phyloP scores from a whole-genome alignment of 2,797 vertebrate genomes.

The Anguilla megastoma region DNA sequence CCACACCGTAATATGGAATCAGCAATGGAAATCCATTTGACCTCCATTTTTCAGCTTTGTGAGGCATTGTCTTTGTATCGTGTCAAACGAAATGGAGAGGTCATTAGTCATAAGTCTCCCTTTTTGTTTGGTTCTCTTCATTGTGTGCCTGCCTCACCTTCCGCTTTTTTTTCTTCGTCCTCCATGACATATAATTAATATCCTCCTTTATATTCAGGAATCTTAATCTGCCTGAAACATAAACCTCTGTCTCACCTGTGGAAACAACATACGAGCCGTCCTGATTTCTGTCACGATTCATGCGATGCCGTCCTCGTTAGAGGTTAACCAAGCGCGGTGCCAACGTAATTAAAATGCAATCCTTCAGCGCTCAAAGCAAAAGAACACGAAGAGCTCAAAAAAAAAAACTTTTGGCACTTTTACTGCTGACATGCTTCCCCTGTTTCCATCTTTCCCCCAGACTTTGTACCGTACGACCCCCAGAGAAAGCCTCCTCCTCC shows the following conservation, averaged over 20 bases:
- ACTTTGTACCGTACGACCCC: neutral
- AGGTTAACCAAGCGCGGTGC: constrained; percentile 10
- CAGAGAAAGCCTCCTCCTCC: neutral
- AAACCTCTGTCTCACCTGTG: constrained; percentile 12
- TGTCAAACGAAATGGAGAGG: neutral
- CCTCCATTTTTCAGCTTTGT: neutral
- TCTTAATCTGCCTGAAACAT: neutral
- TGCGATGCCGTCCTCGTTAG: neutral
- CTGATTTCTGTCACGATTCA: neutral
- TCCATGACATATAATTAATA: neutral
- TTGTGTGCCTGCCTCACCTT: neutral
- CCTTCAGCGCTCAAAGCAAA: neutral
- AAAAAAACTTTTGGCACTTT: constrained; percentile 11
- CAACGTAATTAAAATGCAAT: constrained; percentile 19
- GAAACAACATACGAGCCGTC: neutral
- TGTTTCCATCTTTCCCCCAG: neutral
- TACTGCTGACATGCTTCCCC: neutral
- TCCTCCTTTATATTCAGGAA: neutral
- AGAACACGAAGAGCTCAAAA: neutral
- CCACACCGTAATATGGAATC: neutral
- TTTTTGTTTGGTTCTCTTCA: neutral
- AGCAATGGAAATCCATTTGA: constrained; percentile 2
- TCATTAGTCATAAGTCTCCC: neutral
- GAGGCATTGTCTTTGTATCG: neutral
- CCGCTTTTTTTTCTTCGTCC: neutral